These are phyloP conservation scores for Lymantria monacha DNA, from an alignment of 2,888 invertebrate species.

Conservation along the genomic window DNA sequence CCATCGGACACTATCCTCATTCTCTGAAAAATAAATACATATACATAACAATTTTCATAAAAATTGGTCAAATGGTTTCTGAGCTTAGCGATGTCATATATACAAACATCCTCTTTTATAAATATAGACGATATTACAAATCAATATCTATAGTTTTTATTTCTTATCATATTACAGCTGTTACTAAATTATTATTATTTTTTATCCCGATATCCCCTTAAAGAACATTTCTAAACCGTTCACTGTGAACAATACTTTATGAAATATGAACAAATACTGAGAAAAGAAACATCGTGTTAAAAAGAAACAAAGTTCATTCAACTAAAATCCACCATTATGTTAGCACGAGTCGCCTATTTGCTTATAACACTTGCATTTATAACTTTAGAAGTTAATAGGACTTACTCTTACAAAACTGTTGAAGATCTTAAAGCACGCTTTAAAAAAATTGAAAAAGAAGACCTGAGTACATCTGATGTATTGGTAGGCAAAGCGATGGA, in stretches of 20 bases:
- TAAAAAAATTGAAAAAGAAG: slow-evolving; percentile 24
- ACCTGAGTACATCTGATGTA: slow-evolving; percentile 30
- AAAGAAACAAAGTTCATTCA: not conserved
- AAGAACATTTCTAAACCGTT: no score
- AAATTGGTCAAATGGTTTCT: no score
- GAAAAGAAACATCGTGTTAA: not conserved
- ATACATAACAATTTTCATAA: no score
- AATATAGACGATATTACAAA: no score
- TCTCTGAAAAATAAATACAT: no score
- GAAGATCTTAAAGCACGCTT: slow-evolving; percentile 30
- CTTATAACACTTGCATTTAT: not conserved
- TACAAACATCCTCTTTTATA: no score
- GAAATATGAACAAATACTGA: not conserved
- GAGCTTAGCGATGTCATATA: no score
- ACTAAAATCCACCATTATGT: not conserved
- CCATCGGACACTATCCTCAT: no score
- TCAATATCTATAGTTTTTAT: no score
- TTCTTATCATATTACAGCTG: no score
- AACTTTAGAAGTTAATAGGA: slow-evolving; percentile 15
- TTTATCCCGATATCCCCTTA: no score
- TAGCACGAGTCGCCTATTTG: not conserved
- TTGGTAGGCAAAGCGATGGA: slow-evolving; percentile 41
- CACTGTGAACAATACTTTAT: not conserved
- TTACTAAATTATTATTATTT: no score
- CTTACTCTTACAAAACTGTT: slow-evolving; percentile 30